Percentiles rank a stretch among this genome's conserved stretches.
Conservation (phyloP, 2,797 vertebrate genomes). For the Gymnothorax javanicus region DNA sequence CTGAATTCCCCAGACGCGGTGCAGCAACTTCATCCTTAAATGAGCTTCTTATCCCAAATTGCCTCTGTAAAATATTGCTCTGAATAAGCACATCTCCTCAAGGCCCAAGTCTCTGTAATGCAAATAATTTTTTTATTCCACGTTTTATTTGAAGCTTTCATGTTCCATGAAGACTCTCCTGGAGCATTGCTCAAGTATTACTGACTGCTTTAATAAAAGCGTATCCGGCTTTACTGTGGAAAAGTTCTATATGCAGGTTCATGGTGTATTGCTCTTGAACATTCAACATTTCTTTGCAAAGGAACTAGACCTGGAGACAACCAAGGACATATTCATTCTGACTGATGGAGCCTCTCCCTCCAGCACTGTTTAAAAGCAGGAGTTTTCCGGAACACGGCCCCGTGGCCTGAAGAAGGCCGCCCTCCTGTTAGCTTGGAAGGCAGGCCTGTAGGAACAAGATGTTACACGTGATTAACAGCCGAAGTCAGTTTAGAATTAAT, state of each 20-base stretch:
- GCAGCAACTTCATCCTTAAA: neutral
- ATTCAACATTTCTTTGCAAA: neutral
- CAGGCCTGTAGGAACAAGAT: slow-evolving; percentile 40
- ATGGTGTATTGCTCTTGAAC: neutral
- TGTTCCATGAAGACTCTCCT: neutral
- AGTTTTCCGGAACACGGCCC: slow-evolving; percentile 5
- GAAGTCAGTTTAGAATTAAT: slow-evolving; percentile 6
- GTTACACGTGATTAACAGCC: neutral
- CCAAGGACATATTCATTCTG: slow-evolving; percentile 17
- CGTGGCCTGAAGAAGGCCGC: neutral
- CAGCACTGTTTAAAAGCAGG: slow-evolving; percentile 11
- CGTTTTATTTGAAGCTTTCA: neutral
- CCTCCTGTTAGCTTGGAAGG: neutral
- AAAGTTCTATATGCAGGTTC: neutral
- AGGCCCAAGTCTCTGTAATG: neutral
- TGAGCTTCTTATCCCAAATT: neutral
- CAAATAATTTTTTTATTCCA: neutral
- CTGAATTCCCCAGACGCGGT: neutral
- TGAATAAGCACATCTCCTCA: neutral
- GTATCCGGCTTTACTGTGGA: neutral
- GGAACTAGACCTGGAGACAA: neutral
- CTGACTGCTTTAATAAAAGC: neutral
- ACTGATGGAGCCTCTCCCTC: slow-evolving; percentile 21
- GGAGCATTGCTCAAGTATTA: neutral
- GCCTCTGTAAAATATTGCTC: neutral